Percentiles rank a stretch among this genome's conserved stretches.
These are phyloP conservation scores for Malachius bipustulatus DNA, from an alignment of 2,888 invertebrate genomes.

Conservation along the genomic window DNA sequence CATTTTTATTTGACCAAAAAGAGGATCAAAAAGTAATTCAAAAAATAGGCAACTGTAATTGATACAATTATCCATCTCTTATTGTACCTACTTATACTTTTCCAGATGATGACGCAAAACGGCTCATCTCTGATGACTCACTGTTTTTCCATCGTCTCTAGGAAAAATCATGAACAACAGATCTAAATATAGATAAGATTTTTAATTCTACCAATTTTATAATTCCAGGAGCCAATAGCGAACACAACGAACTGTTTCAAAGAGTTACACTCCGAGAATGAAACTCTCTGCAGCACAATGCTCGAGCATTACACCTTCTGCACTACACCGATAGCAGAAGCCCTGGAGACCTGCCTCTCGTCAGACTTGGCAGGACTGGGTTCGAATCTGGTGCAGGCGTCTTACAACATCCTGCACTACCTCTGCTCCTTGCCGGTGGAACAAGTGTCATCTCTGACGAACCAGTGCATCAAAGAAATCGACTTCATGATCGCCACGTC, in stretches of 20 bases:
- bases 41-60: no score
- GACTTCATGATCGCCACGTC: background rate
- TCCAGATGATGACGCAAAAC: no score
- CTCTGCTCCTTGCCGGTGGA: background rate
- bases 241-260: conserved; percentile 3
- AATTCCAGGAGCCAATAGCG: background rate
- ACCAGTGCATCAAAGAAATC: conserved; percentile 3
- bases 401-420: background rate
- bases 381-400: background rate
- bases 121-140: no score
- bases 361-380: background rate
- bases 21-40: no score
- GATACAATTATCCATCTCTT: no score
- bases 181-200: no score
- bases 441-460: background rate
- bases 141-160: no score
- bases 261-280: background rate
- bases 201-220: no score
- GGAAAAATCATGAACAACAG: no score
- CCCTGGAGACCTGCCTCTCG: background rate
- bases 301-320: background rate
- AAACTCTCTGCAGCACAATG: background rate
- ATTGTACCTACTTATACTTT: no score
- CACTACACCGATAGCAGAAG: background rate
- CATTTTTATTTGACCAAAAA: no score